Percentiles rank a stretch among this genome's conserved stretches.
These are phyloP conservation scores for Dipodomys merriami DNA, from an alignment of 2,113 vertebrate genomes.

Conservation along the genomic window DNA sequence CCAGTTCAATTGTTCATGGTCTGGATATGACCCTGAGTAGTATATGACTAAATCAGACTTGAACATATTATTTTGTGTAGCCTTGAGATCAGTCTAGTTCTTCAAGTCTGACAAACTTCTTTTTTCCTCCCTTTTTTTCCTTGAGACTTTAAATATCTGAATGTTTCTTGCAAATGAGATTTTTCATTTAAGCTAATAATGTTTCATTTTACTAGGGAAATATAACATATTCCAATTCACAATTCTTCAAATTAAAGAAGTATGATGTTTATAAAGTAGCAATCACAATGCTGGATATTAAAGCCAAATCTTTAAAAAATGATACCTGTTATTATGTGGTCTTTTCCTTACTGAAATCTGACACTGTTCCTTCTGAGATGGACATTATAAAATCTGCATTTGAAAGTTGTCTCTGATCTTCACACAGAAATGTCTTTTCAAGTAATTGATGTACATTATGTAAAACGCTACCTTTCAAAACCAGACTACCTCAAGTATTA, in stretches of 20 bases:
- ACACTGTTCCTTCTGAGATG: conserved; percentile 77
- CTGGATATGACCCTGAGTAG: not conserved
- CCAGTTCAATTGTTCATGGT: fast-evolving
- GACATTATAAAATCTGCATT: conserved; percentile 84
- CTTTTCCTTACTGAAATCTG: conserved; percentile 82
- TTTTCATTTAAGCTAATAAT: conserved; percentile 57
- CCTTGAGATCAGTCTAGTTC: not conserved
- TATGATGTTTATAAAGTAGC: conserved; percentile 60
- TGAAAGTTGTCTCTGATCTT: conserved; percentile 85
- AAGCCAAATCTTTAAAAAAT: conserved; percentile 60
- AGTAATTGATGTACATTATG: conserved; percentile 85
- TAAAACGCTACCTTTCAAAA: conserved; percentile 83
- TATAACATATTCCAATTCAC: conserved; percentile 49
- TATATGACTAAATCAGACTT: not conserved
- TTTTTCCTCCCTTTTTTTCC: not conserved
- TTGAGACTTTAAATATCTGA: conserved; percentile 42
- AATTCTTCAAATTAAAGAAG: conserved; percentile 64
- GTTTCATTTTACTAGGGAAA: not conserved
- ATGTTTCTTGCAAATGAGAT: conserved; percentile 8
- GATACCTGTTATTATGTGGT: conserved; percentile 67
- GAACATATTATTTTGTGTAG: not conserved
- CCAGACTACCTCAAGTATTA: conserved; percentile 73
- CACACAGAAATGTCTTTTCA: conserved; percentile 79
- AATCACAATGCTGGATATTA: conserved; percentile 62
- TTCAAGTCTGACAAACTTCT: not conserved